Base-by-base conservation (phyloP, 2,113 vertebrate genomes). In the Elanus axillaris region DNA sequence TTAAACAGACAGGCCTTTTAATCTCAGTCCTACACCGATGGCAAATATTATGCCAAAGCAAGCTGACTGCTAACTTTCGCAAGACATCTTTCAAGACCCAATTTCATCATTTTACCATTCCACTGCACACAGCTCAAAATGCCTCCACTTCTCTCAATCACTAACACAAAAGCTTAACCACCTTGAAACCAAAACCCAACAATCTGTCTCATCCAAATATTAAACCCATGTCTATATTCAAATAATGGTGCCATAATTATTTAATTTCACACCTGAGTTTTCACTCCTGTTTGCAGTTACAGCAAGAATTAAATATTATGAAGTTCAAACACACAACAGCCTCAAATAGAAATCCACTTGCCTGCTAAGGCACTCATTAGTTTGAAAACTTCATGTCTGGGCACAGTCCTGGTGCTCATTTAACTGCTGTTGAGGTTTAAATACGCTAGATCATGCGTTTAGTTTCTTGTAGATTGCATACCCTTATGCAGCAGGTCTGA, bases 261-360 rank as follows among this genome's bases (percentile, higher is more conserved):
- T 83, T 83, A 25, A 88, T 88, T 89, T 92, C 64, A 75, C 36
- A 86, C 52, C 34, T 11, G 27, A 95, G 31, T 56, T 75, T 88
- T 83, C 52, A 74, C 36, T 72, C 72, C 43, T 45, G 40, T 32
- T 94, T 72, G 68, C 72, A 96, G 50, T 68, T 90, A 40, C 3
- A 84, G 27, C 34, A 81, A 80, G 68, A 92, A 95, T 47, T 56
- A 84, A 81, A 63, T 43, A 19, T 72, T 81, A 43, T 8, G 13
- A 92, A 92, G 79, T 75, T 84, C 80, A 96, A 90, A 89, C 60
- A 36, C 38, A 72, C 60, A 83, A 45, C 15, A 92, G 86, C 79
- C 73, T 94, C 86, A 48, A 91, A 86, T 2, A 95, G 63, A 95
- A 95, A 93, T 75, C 60, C 62, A 89, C 55, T 88, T 93, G 93